A percentile compares a stretch with the other conserved stretches of the same genome.
Evolutionary conservation across 2,888 invertebrate genomes (phyloP).

Genomic region (Drosophila setosimentum): DNA sequence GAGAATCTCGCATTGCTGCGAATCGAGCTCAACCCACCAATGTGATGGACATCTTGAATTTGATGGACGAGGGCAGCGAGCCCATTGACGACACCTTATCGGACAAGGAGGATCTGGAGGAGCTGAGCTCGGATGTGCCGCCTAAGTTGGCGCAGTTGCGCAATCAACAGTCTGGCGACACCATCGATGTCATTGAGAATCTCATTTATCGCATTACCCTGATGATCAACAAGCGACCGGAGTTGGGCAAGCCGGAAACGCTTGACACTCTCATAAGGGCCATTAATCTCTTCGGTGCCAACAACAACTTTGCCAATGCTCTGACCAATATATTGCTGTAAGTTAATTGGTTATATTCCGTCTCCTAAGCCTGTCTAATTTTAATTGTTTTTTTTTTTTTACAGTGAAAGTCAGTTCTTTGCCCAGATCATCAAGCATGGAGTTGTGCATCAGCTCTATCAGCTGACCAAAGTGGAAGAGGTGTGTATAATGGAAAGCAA

Average conservation of each 20-base stretch:
- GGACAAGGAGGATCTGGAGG: slow-evolving; percentile 84
- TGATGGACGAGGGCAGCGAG: slow-evolving; percentile 81
- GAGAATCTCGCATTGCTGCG: slow-evolving; percentile 58
- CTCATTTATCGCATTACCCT: slow-evolving; percentile 82
- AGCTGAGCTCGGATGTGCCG: slow-evolving; percentile 77
- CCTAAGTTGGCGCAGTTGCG: slow-evolving; percentile 69
- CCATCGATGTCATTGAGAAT: slow-evolving; percentile 83
- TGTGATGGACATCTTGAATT: slow-evolving; percentile 82
- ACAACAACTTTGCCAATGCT: slow-evolving; percentile 82
- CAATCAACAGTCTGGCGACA: slow-evolving; percentile 63
- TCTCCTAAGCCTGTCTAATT: background rate
- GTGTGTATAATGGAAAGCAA: slow-evolving; percentile 48
- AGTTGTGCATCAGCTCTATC: slow-evolving; percentile 82
- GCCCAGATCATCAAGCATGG: slow-evolving; percentile 83
- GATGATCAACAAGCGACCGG: slow-evolving; percentile 80
- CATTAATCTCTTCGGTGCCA: slow-evolving; percentile 82
- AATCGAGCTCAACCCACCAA: slow-evolving; percentile 64
- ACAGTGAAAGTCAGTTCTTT: slow-evolving; percentile 84
- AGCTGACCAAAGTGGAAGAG: slow-evolving; percentile 82
- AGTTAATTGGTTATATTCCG: slow-evolving; percentile 25
- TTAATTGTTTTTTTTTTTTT: accelerated
- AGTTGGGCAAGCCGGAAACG: slow-evolving; percentile 83
- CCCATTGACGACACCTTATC: slow-evolving; percentile 81
- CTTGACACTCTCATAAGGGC: slow-evolving; percentile 82
- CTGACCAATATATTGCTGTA: slow-evolving; percentile 84